Evolutionary conservation across 2,888 invertebrate genomes (phyloP).

Genomic region (Monochamus alternatus): DNA sequence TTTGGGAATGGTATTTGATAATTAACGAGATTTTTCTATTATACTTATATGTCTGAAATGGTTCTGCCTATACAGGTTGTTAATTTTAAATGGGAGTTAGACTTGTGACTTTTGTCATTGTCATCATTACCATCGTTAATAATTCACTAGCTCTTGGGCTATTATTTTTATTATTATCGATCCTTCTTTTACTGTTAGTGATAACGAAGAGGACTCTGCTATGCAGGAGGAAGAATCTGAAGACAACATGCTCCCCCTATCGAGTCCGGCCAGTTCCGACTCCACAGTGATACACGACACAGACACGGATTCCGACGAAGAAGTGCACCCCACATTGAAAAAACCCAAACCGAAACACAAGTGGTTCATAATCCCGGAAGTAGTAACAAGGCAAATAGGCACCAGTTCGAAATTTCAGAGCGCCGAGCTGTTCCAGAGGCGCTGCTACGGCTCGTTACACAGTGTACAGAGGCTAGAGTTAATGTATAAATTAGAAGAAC

Average conservation of each 20-base stretch:
- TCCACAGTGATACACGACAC: slow-evolving; percentile 58
- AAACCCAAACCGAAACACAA: slow-evolving; percentile 79
- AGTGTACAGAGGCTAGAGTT: slow-evolving; percentile 87
- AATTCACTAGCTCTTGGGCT: too few species aligned
- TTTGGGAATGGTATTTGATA: too few species aligned
- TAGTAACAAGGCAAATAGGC: slow-evolving; percentile 79
- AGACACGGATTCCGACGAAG: slow-evolving; percentile 64
- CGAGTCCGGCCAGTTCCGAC: slow-evolving; percentile 45
- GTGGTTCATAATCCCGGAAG: slow-evolving; percentile 78
- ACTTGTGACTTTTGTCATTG: too few species aligned
- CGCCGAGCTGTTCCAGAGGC: slow-evolving; percentile 67
- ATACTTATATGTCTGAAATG: too few species aligned
- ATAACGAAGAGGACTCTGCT: slow-evolving; percentile 48
- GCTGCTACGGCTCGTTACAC: slow-evolving; percentile 87
- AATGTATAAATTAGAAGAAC: slow-evolving; percentile 83
- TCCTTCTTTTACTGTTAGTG: slow-evolving; percentile 27
- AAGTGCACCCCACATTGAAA: slow-evolving; percentile 69
- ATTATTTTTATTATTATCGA: too few species aligned
- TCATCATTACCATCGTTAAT: too few species aligned
- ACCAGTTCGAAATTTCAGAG: slow-evolving; percentile 67
- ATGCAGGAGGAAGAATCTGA: slow-evolving; percentile 45
- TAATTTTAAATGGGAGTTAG: too few species aligned
- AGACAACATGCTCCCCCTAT: slow-evolving; percentile 25
- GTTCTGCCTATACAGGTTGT: too few species aligned
- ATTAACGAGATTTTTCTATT: too few species aligned